These are phyloP conservation scores for Prunella strophiata DNA, from an alignment of 2,797 vertebrate genomes.

Conservation along the genomic window DNA sequence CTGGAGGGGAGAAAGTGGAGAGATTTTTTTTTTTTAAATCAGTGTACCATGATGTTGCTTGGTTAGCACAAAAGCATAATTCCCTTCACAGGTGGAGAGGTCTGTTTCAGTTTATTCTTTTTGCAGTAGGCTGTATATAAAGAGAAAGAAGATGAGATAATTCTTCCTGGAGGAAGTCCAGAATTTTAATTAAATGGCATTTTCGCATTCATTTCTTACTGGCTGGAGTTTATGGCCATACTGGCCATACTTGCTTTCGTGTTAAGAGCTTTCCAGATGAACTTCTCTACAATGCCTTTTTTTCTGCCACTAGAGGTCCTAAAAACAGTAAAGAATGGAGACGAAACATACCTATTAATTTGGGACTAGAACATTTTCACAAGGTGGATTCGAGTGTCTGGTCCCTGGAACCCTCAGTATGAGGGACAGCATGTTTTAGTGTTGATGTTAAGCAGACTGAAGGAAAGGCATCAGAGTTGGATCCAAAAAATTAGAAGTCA, in stretches of 20 bases:
- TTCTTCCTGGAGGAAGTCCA: slow-evolving; percentile 28
- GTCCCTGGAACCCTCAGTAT: accelerated
- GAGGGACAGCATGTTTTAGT: neutral
- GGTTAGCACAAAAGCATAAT: neutral
- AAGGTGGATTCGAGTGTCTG: neutral
- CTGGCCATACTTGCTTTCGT: neutral
- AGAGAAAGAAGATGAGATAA: neutral
- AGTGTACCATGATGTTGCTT: neutral
- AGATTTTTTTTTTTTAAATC: neutral
- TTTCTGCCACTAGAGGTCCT: neutral
- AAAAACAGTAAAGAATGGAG: neutral
- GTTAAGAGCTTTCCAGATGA: neutral
- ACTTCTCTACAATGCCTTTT: neutral
- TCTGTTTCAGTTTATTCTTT: neutral
- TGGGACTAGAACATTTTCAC: neutral
- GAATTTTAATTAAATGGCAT: slow-evolving; percentile 11
- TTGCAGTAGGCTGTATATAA: neutral
- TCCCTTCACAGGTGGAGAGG: neutral
- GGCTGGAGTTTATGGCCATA: neutral
- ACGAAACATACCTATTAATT: neutral
- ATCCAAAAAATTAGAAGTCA: neutral
- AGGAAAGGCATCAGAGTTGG: neutral
- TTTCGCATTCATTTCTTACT: neutral
- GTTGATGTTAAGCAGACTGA: neutral
- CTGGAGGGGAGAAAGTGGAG: neutral